Evolutionary conservation across 1,140 invertebrate species (phyloP).

Genomic region (Rhizoglyphus robini): DNA sequence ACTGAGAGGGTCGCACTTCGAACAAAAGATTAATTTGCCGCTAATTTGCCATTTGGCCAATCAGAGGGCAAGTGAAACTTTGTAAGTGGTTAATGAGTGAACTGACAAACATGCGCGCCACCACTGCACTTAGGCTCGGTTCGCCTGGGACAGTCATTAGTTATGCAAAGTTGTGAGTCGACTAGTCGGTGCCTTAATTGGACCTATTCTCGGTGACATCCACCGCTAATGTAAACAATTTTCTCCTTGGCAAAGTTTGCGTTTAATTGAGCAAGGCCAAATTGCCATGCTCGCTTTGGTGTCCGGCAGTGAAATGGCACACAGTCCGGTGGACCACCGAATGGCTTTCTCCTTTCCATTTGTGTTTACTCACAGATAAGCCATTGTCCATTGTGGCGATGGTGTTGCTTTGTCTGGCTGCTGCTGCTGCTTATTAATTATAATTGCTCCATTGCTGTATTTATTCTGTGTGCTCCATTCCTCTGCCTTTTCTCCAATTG

Average conservation of each 20-base stretch:
- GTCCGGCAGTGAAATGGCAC: not conserved
- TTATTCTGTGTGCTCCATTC: not conserved
- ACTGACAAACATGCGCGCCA: not conserved
- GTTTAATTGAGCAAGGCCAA: constrained; percentile 4
- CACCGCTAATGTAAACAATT: not conserved
- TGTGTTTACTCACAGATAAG: constrained; percentile 6
- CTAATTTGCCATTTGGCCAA: not conserved
- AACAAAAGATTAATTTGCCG: not conserved
- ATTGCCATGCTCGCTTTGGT: not conserved
- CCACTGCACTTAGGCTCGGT: too few species aligned
- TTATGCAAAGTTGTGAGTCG: constrained; percentile 13
- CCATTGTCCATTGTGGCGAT: not conserved
- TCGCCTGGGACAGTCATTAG: too few species aligned
- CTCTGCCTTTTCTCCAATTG: not conserved
- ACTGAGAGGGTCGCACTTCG: not conserved
- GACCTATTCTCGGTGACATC: not conserved
- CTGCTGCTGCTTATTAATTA: constrained; percentile 4
- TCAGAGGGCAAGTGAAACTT: not conserved
- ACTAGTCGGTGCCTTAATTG: constrained; percentile 8
- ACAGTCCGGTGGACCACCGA: too few species aligned
- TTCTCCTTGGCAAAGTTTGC: not conserved
- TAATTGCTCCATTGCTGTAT: constrained; percentile 9
- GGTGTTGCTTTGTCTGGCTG: not conserved
- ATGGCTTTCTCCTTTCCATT: constrained; percentile 3
- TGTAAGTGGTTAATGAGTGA: not conserved